A percentile compares a stretch with the other conserved stretches of the same genome.
These are phyloP conservation scores for Uropetala carovei DNA, from an alignment of 2,888 invertebrate species.

Conservation along the genomic window DNA sequence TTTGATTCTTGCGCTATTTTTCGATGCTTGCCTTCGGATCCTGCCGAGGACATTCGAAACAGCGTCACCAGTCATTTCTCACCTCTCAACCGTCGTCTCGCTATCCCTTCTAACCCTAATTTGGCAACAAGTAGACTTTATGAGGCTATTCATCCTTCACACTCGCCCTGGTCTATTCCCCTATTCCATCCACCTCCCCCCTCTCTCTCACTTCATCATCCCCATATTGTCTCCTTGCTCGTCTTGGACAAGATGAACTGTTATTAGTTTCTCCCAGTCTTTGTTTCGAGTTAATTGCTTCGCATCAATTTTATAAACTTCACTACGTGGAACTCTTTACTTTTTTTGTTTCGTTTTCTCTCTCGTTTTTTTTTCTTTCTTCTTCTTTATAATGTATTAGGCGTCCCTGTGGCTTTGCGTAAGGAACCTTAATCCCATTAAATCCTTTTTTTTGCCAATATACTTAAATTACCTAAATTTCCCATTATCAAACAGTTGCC, in stretches of 20 bases:
- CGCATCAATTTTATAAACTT: slow-evolving; percentile 24
- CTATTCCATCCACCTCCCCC: neutral
- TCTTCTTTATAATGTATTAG: neutral
- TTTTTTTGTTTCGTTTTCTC: neutral
- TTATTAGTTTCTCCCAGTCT: neutral
- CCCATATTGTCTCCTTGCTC: slow-evolving; percentile 14
- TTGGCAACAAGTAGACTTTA: slow-evolving; percentile 63
- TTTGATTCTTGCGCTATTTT: too few relatives aligned
- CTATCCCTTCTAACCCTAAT: slow-evolving; percentile 36
- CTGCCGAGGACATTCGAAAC: neutral
- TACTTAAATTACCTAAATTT: too few relatives aligned
- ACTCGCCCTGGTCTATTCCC: neutral
- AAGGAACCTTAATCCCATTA: too few relatives aligned
- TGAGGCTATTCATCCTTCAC: slow-evolving; percentile 49
- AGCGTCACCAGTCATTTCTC: neutral
- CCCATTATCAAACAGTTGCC: too few relatives aligned
- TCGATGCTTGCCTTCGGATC: too few relatives aligned
- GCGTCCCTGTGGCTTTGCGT: too few relatives aligned
- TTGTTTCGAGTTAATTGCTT: slow-evolving; percentile 19
- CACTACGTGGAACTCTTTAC: neutral
- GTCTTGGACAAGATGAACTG: slow-evolving; percentile 5
- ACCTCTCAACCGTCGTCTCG: neutral
- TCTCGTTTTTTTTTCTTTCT: neutral
- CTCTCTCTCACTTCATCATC: neutral
- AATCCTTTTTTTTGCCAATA: too few relatives aligned